Percentiles rank a stretch among this genome's conserved stretches.
These are phyloP conservation scores for Phalacrocorax carbo DNA, from an alignment of 2,113 vertebrate species.

Conservation along the genomic window DNA sequence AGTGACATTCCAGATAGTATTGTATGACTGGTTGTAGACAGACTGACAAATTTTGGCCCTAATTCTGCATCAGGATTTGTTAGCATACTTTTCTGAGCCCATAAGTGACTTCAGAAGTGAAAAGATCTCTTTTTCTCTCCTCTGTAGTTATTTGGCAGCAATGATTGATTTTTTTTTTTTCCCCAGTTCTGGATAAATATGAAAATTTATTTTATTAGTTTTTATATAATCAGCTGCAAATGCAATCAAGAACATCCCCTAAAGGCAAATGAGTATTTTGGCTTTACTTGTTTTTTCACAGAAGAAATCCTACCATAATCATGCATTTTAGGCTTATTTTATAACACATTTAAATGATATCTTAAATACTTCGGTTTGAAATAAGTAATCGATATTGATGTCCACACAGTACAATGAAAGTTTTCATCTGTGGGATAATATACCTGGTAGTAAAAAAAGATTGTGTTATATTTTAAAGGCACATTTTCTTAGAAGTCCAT, in stretches of 20 bases:
- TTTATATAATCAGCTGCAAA: conserved; percentile 1
- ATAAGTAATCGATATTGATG: background rate
- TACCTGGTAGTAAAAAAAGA: background rate
- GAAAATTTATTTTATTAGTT: conserved; percentile 1
- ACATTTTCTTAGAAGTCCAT: background rate
- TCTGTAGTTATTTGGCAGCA: background rate
- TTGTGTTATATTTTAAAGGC: background rate
- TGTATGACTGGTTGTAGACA: background rate
- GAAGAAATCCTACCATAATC: background rate
- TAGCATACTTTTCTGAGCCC: background rate
- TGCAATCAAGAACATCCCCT: background rate
- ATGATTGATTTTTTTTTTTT: background rate
- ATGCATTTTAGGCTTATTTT: background rate
- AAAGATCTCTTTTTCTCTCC: background rate
- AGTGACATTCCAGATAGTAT: background rate
- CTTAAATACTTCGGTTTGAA: conserved; percentile 14
- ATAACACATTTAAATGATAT: background rate
- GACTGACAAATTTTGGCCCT: background rate
- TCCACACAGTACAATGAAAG: conserved; percentile 7
- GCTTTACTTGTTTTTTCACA: background rate
- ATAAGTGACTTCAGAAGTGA: background rate
- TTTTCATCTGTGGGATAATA: background rate
- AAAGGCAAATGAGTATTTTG: background rate
- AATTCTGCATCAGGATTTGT: background rate
- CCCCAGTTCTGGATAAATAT: background rate